Base-by-base conservation (phyloP, 1,140 invertebrate genomes). In the Calliopsis andreniformis region DNA sequence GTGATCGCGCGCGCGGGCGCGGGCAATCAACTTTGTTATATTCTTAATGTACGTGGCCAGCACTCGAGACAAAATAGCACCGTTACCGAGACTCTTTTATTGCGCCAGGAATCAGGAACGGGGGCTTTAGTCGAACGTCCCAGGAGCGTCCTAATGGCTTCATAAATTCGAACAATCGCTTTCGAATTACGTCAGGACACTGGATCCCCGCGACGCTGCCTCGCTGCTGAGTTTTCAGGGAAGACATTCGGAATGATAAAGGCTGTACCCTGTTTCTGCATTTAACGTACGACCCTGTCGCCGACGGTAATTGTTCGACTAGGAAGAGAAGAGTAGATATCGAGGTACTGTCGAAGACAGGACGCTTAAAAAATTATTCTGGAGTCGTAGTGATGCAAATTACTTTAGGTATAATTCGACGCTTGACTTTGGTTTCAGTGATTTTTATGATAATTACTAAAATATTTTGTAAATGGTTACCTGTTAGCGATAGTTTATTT, bases 81-180 rank as follows among this genome's bases (percentile, higher is more conserved):
- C 39, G 78, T 53, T 43, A 53, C 59, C 35, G 67, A 56, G 80
- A 80, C 84, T 82, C 77, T 75, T 84, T 85, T 85, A 85, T 85
- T 81, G 70, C 81, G 49, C 53, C 56, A 80, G 82, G 78, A 83
- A 84, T 84, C 83, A 84, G 32, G 68, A 59, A 70, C 30, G 58
- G 32, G 35, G 30, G 83, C 78, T 84, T 83, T 78, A 63, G 73
- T 42, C 66, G 81, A 84, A 79, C 59, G 82, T 84, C 72, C 55
- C 51, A 20, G 82, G 49, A 59, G 76, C 67, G 30, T 42, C 43
- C 81, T 82, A 86, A 86, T 85, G 84, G 85, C 49, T 86, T 84
- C 84, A 86, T 86, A 86, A 86, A 86, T 86, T 86, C 76, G 66
- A 71, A 72, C 77, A 85, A 83, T 73, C 76, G 78, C 72, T 85